Evolutionary conservation across 30 jellyfish, hydroid and myxozoan species (phyloP).

Genomic region (Cassiopea andromeda): DNA sequence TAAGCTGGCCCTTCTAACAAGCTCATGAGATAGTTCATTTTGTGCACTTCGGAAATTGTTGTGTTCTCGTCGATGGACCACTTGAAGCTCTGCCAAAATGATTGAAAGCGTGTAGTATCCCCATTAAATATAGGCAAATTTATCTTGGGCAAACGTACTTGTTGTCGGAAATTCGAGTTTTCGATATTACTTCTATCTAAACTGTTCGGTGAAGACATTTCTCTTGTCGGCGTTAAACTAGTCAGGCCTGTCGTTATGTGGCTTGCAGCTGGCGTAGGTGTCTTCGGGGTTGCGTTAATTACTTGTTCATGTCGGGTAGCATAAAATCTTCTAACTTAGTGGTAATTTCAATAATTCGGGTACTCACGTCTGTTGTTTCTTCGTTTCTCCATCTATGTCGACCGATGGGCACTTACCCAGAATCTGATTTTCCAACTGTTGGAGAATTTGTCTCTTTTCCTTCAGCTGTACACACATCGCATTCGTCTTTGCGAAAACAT

Average conservation of each 20-base stretch:
- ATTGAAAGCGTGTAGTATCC: constrained; percentile 18
- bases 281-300: too few species aligned
- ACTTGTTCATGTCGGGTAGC: neutral
- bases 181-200: neutral
- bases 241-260: neutral
- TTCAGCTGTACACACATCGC: too few species aligned
- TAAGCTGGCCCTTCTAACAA: constrained; percentile 27
- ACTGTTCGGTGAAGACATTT: neutral
- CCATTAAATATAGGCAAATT: constrained; percentile 1
- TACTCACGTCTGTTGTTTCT: neutral
- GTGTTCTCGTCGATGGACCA: constrained; percentile 56
- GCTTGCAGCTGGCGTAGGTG: too few species aligned
- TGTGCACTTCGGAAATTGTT: constrained; percentile 41
- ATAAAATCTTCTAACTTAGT: neutral
- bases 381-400: neutral
- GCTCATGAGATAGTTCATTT: constrained; percentile 50
- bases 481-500: neutral
- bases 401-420: neutral
- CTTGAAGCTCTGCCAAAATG: constrained; percentile 8
- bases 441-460: too few species aligned
- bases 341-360: too few species aligned
- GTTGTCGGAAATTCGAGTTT: constrained; percentile 17
- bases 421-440: too few species aligned
- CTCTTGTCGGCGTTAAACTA: neutral
- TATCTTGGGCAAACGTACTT: constrained; percentile 23